Conservation (phyloP, 2,797 vertebrate genomes). For the Alcedo atthis region DNA sequence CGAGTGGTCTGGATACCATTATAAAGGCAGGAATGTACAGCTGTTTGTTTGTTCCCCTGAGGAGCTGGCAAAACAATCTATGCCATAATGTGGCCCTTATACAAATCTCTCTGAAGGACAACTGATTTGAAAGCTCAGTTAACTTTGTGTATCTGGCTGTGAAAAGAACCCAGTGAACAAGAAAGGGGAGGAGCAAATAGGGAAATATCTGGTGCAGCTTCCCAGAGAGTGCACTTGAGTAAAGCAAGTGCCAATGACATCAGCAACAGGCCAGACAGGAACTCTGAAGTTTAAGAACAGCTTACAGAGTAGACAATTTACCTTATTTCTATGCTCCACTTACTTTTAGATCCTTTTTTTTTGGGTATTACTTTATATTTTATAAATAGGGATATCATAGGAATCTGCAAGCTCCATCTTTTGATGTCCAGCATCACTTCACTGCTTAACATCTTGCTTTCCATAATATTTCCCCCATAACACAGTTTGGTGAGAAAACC, state of each 20-base stretch:
- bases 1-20: constrained; percentile 51
- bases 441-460: not conserved
- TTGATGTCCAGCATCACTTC: not conserved
- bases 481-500: not conserved
- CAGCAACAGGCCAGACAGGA: not conserved
- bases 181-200: not conserved
- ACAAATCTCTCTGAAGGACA: constrained; percentile 46
- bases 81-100: not conserved
- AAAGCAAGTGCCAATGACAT: not conserved
- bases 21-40: constrained; percentile 76
- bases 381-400: not conserved
- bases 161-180: constrained; percentile 1
- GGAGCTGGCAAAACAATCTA: constrained; percentile 37
- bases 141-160: not conserved
- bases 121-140: not conserved
- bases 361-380: not conserved
- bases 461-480: not conserved
- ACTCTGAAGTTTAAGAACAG: not conserved
- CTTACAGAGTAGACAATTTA: constrained; percentile 5
- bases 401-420: not conserved
- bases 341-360: not conserved
- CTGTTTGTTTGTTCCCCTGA: constrained; percentile 66
- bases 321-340: not conserved
- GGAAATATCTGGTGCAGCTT: constrained; percentile 2
- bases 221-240: not conserved